A percentile compares a stretch with the other conserved stretches of the same genome.
phyloP scores from a whole-genome alignment of 2,797 vertebrate species.

The Notolabrus celidotus region DNA sequence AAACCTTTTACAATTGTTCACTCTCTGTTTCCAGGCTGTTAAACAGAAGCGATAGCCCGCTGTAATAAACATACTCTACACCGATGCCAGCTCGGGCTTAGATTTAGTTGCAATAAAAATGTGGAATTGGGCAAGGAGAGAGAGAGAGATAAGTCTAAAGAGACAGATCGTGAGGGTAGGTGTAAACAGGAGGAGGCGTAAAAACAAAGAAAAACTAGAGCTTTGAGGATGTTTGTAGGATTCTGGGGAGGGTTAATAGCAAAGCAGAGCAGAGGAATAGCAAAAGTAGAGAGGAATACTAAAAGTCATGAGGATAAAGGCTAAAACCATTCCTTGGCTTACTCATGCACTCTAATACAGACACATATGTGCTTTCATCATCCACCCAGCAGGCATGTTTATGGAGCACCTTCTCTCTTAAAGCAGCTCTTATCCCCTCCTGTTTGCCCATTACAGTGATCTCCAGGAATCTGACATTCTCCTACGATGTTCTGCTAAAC shows the following conservation, averaged over 20 bases:
- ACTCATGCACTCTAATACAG: constrained; percentile 29
- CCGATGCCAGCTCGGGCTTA: constrained; percentile 20
- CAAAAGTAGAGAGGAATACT: constrained; percentile 14
- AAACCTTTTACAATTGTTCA: constrained; percentile 21
- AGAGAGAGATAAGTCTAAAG: constrained; percentile 35
- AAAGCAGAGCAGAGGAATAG: constrained; percentile 27
- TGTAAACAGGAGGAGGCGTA: constrained; percentile 51
- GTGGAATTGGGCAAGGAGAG: constrained; percentile 22
- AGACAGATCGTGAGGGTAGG: constrained; percentile 45
- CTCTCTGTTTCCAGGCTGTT: constrained; percentile 18
- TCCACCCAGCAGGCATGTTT: constrained; percentile 48
- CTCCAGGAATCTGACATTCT: constrained; percentile 24
- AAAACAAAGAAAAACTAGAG: constrained; percentile 46
- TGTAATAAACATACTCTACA: constrained; percentile 23
- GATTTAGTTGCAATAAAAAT: constrained; percentile 35
- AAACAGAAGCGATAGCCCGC: constrained; percentile 13
- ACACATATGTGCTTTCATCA: constrained; percentile 37
- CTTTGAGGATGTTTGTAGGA: constrained; percentile 45
- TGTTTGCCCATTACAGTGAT: constrained; percentile 5
- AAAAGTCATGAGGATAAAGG: constrained; percentile 19
- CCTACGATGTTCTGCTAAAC: constrained; percentile 9
- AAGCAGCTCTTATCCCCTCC: constrained; percentile 34
- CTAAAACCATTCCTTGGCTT: constrained; percentile 17
- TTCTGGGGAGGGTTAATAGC: constrained; percentile 43
- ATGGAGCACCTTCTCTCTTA: constrained; percentile 32